phyloP scores from a whole-genome alignment of 2,888 invertebrate genomes.

The Selenia dentaria region DNA sequence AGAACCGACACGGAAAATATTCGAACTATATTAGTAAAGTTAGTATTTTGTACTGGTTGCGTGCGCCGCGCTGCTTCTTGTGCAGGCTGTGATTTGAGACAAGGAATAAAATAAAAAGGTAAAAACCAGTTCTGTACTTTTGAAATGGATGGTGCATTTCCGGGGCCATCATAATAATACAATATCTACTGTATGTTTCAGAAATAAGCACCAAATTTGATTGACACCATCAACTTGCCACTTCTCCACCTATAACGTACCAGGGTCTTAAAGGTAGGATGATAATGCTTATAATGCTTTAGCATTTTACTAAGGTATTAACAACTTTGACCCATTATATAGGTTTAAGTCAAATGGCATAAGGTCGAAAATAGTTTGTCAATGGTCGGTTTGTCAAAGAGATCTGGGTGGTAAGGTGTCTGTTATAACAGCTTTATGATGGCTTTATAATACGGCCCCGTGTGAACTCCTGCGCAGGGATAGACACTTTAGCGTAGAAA shows the following conservation, averaged over 20 bases:
- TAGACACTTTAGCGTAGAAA: conserved; percentile 49
- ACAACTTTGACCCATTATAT: conserved; percentile 3
- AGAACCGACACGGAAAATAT: conserved; percentile 17
- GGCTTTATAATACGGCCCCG: conserved; percentile 78
- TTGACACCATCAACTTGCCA: conserved; percentile 4
- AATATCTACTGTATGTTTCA: conserved; percentile 17
- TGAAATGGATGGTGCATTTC: conserved; percentile 44
- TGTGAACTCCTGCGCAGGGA: conserved; percentile 77
- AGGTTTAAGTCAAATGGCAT: conserved; percentile 18
- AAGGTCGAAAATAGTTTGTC: conserved; percentile 30
- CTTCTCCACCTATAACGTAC: no score
- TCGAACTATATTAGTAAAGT: not conserved
- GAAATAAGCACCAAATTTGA: conserved; percentile 12
- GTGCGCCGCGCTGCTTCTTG: conserved; percentile 32
- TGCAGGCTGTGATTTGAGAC: conserved; percentile 46
- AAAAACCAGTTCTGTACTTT: conserved; percentile 40
- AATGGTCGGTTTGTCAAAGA: conserved; percentile 29
- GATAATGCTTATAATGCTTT: conserved; percentile 7
- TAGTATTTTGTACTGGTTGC: not conserved
- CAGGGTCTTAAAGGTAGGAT: no score
- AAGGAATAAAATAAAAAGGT: conserved; percentile 28
- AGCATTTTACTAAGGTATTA: not conserved
- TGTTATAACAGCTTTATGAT: conserved; percentile 77
- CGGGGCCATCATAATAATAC: conserved; percentile 30
- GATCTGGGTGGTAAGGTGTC: conserved; percentile 64